Base-by-base conservation (phyloP, 2,888 invertebrate species). In the Panorpa germanica region DNA sequence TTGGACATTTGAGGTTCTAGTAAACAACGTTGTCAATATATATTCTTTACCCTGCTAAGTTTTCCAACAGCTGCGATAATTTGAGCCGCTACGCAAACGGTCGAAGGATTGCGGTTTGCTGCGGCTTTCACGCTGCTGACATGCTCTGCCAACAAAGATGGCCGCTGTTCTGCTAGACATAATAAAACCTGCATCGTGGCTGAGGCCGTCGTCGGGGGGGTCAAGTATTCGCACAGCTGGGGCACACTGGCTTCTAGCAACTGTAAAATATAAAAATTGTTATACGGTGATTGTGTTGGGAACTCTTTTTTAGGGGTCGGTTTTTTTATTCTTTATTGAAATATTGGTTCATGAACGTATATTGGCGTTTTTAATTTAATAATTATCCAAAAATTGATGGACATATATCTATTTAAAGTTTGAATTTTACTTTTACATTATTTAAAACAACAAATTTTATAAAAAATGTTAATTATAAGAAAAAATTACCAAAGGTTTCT, bases 191-290 rank as follows among this genome's bases (percentile, higher is more conserved):
- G 68, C 45, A 81, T 60, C 14, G 76, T 70, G 25, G 70, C 63
- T 13, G 63, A 55, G 9, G 65, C 63, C 13, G 70, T 65, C 12
- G 65, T 59, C 43, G 57, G 61, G 32, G 12, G 4, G 7, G 6
- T 21, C 13, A 90, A 55, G 46, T 81, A 83, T 25, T 77, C 76
- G 45, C 81, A 70, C 34, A 91, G 60, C 49, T 80, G 78, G 1
- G 80, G 72, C 25, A 91, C 66, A 45, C 82, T 80, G 0, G 76
- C 70, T 53, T 80, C 77, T 40, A 91, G 53, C 4, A 85, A 55
- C 70, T 77, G 48, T 19, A 47, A 44, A 16, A 31, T 32, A 31
- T 18, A 35, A 33, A 27, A 18, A 32, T n/a, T n/a, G n/a, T n/a
- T n/a, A n/a, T n/a, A n/a, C 28, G 27, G 12, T 16, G 12, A 25